These are phyloP conservation scores for Oasisia sp. DNA, from an alignment of 2,888 invertebrate species.

Conservation along the genomic window DNA sequence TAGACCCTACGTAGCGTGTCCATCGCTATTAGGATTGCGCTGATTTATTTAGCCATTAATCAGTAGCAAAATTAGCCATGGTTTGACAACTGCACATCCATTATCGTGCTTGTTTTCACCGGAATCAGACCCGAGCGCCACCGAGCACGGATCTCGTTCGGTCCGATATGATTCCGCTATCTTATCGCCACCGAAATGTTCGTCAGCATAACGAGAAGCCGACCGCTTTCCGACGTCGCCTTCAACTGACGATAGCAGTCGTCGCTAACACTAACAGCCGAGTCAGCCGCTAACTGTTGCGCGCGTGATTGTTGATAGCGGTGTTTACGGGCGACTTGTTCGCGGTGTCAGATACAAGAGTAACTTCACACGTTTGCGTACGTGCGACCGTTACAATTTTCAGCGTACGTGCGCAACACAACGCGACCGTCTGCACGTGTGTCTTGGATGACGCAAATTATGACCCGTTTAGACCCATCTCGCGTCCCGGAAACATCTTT, in stretches of 20 bases:
- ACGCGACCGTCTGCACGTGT: not conserved
- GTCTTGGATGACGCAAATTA: not conserved
- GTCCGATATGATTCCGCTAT: not conserved
- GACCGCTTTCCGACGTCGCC: not conserved
- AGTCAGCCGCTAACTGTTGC: slow-evolving; percentile 1
- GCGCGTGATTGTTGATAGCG: not conserved
- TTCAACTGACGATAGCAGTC: not conserved
- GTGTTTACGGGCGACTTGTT: not conserved
- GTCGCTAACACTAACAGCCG: not conserved
- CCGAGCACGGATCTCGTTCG: not conserved
- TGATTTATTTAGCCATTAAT: not conserved
- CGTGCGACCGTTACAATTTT: not conserved
- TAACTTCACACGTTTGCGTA: not conserved
- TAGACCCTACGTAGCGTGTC: not conserved
- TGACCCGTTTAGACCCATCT: not conserved
- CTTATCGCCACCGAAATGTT: not conserved
- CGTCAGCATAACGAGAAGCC: not conserved
- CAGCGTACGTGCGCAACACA: not conserved
- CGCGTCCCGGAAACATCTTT: not conserved
- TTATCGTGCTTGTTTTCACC: not conserved
- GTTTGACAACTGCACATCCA: not conserved
- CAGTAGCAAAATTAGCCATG: not conserved
- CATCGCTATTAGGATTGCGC: not conserved
- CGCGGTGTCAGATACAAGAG: not conserved
- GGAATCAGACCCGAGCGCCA: not conserved